These are phyloP conservation scores for Hypotaenidia okinawae DNA, from an alignment of 2,797 vertebrate species.

Conservation along the genomic window DNA sequence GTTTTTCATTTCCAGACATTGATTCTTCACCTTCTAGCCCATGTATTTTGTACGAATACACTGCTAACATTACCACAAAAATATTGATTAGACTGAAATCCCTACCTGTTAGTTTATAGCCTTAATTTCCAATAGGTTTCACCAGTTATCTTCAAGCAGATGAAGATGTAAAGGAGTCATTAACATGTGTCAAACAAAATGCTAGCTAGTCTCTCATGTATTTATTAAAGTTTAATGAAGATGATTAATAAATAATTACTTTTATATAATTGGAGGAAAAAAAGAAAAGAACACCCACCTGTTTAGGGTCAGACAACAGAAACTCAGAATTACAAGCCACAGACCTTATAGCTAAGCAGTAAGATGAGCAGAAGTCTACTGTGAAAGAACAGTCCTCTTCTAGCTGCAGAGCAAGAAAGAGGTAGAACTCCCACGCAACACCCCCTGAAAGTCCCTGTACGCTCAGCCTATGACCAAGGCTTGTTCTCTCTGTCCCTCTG, in stretches of 20 bases:
- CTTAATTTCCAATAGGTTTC: slow-evolving; percentile 75
- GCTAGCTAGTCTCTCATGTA: neutral
- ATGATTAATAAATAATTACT: slow-evolving; percentile 35
- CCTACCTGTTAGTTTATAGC: slow-evolving; percentile 73
- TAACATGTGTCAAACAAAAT: slow-evolving; percentile 57
- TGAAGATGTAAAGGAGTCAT: slow-evolving; percentile 65
- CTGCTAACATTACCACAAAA: slow-evolving; percentile 67
- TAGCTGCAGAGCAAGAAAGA: neutral
- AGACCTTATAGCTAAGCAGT: neutral
- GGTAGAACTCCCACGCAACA: neutral
- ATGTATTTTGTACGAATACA: slow-evolving; percentile 70
- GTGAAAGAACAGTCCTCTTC: neutral
- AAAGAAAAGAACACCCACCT: neutral
- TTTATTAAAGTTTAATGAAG: slow-evolving; percentile 34
- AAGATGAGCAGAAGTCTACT: neutral
- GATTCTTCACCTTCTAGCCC: slow-evolving; percentile 69
- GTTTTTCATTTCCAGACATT: slow-evolving; percentile 74
- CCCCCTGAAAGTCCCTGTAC: neutral
- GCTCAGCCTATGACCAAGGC: neutral
- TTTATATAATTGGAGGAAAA: neutral
- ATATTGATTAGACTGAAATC: slow-evolving; percentile 76
- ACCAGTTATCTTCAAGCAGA: slow-evolving; percentile 64
- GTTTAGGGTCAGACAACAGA: neutral
- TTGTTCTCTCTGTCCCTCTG: neutral
- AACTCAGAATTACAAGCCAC: neutral